Evolutionary conservation across 2,113 vertebrate species (phyloP).

Genomic region (Melanerpes aurifrons): DNA sequence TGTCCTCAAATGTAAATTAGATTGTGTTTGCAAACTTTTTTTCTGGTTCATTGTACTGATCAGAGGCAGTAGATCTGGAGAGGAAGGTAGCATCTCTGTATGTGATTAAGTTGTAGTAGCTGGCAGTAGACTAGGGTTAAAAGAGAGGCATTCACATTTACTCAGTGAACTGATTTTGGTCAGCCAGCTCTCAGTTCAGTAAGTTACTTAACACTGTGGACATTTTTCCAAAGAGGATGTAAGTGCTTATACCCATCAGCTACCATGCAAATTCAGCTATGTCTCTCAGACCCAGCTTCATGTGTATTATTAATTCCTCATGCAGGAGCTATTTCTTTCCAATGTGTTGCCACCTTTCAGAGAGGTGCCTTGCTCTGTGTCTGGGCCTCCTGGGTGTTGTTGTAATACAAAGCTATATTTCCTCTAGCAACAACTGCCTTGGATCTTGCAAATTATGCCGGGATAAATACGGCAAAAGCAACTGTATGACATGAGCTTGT

Average conservation of each 20-base stretch:
- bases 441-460: neutral
- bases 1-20: conserved; percentile 57
- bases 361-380: neutral
- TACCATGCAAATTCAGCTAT: neutral
- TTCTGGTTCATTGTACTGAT: conserved; percentile 44
- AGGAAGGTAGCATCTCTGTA: neutral
- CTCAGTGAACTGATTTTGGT: neutral
- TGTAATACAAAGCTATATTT: neutral
- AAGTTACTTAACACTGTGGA: neutral
- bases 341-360: neutral
- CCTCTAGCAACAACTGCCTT: neutral
- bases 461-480: neutral
- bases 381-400: neutral
- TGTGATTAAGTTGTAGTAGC: neutral
- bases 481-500: neutral
- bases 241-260: neutral
- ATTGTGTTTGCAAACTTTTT: conserved; percentile 50
- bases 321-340: neutral
- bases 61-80: neutral
- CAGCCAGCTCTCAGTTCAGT: neutral
- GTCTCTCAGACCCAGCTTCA: neutral
- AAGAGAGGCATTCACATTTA: neutral
- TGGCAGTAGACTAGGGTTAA: neutral
- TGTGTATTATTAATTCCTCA: neutral
- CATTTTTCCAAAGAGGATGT: neutral